These are phyloP conservation scores for Drosophila subsilvestris DNA, from an alignment of 2,888 invertebrate genomes.

Conservation along the genomic window DNA sequence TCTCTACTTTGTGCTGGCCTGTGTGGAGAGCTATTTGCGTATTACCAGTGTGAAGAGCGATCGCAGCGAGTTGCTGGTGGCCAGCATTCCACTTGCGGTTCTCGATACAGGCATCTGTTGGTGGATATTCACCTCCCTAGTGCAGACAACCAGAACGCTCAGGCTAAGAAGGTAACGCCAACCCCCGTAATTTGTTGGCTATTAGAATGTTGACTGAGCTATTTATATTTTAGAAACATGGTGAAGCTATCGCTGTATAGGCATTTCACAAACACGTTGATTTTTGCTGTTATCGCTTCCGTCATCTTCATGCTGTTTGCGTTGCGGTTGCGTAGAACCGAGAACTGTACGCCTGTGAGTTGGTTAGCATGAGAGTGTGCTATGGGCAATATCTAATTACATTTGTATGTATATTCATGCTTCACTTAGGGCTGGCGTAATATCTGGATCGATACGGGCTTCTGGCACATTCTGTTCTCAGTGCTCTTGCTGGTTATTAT, in stretches of 20 bases:
- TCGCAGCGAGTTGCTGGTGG: slow-evolving; percentile 88
- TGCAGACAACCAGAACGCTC: slow-evolving; percentile 95
- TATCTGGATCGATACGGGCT: slow-evolving; percentile 97
- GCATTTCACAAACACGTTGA: slow-evolving; percentile 97
- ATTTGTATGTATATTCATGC: neutral
- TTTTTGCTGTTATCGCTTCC: slow-evolving; percentile 95
- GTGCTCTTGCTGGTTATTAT: slow-evolving; percentile 95
- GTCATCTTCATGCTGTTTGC: slow-evolving; percentile 97
- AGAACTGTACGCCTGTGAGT: slow-evolving; percentile 89
- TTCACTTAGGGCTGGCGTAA: slow-evolving; percentile 92
- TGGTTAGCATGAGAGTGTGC: neutral
- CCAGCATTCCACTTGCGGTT: slow-evolving; percentile 93
- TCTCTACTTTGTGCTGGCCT: slow-evolving; percentile 92
- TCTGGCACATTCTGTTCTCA: slow-evolving; percentile 97
- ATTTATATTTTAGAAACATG: slow-evolving; percentile 88
- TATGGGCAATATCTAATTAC: neutral
- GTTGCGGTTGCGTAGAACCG: slow-evolving; percentile 91
- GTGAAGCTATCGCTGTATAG: slow-evolving; percentile 95
- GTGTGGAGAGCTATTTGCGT: slow-evolving; percentile 93
- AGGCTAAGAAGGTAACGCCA: slow-evolving; percentile 88
- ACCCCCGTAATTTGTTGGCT: too few relatives aligned
- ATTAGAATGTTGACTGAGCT: neutral
- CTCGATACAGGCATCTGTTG: slow-evolving; percentile 95
- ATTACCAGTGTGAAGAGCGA: slow-evolving; percentile 87
- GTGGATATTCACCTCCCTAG: slow-evolving; percentile 96